These are phyloP conservation scores for Syngnathoides biaculeatus DNA, from an alignment of 2,113 vertebrate species.

Conservation along the genomic window DNA sequence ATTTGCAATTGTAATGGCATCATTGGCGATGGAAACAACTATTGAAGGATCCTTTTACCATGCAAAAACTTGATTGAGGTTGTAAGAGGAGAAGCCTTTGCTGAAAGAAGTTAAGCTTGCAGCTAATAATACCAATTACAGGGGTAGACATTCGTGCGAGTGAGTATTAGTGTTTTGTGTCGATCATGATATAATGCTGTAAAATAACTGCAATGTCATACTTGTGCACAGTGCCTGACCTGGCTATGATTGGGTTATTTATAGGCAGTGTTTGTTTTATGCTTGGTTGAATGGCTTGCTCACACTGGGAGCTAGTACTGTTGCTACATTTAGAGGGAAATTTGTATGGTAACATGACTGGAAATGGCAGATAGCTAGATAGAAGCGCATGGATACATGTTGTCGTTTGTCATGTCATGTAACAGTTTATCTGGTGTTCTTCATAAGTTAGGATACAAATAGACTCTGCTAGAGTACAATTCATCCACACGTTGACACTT, in stretches of 20 bases:
- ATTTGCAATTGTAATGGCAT: conserved; percentile 38
- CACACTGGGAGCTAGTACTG: conserved; percentile 22
- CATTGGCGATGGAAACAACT: conserved; percentile 9
- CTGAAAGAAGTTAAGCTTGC: conserved; percentile 1
- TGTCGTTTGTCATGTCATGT: neutral
- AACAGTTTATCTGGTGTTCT: neutral
- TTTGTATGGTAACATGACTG: conserved; percentile 14
- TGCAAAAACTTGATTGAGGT: conserved; percentile 33
- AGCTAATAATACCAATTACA: conserved; percentile 7
- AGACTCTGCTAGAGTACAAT: neutral
- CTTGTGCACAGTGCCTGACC: conserved; percentile 16
- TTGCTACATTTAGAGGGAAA: conserved; percentile 18
- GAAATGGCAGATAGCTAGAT: neutral
- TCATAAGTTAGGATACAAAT: neutral
- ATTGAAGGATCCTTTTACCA: conserved; percentile 40
- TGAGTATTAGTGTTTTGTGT: conserved; percentile 13
- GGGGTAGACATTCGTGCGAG: conserved; percentile 19
- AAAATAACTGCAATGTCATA: conserved; percentile 3
- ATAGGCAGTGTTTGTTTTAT: conserved; percentile 51
- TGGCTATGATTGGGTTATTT: conserved; percentile 49
- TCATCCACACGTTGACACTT: conserved; percentile 6
- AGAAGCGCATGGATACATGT: neutral
- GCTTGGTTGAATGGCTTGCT: conserved; percentile 46
- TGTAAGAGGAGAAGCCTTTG: conserved; percentile 47
- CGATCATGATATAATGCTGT: conserved; percentile 39